Percentiles rank a stretch among this genome's conserved stretches.
These are phyloP conservation scores for Carcinoscorpius rotundicauda DNA, from an alignment of 1,140 invertebrate species.

Conservation along the genomic window DNA sequence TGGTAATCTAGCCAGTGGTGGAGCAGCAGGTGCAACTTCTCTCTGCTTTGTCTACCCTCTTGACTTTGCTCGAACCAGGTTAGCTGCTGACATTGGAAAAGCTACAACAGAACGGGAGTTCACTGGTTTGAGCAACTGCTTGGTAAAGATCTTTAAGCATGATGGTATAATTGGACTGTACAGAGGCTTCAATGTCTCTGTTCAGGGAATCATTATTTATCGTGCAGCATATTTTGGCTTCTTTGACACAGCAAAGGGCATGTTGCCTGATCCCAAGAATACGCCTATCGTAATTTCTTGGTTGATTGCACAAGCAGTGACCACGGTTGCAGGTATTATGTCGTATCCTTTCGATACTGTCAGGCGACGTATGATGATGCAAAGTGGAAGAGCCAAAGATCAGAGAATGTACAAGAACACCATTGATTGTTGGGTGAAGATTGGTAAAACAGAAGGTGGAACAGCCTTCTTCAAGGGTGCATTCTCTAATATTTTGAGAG, in stretches of 20 bases:
- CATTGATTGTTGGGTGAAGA: conserved; percentile 66
- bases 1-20: conserved; percentile 83
- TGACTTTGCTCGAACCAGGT: conserved; percentile 86
- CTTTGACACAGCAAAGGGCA: conserved; percentile 82
- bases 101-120: conserved; percentile 64
- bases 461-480: conserved; percentile 73
- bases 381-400: conserved; percentile 56
- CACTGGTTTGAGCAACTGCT: conserved; percentile 71
- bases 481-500: conserved; percentile 62
- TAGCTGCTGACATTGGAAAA: conserved; percentile 76
- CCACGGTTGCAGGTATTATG: conserved; percentile 71
- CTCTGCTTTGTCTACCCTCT: conserved; percentile 90
- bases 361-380: conserved; percentile 87
- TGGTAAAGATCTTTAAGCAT: conserved; percentile 71
- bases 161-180: conserved; percentile 79
- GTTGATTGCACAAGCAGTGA: conserved; percentile 72
- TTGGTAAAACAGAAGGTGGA: conserved; percentile 54
- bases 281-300: conserved; percentile 73
- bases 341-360: conserved; percentile 94
- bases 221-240: conserved; percentile 88
- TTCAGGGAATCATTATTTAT: conserved; percentile 54
- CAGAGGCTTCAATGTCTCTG: conserved; percentile 84
- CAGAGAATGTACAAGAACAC: conserved; percentile 73
- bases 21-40: conserved; percentile 84
- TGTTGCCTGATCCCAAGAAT: conserved; percentile 69